These are phyloP conservation scores for Caenorhabditis doughertyi DNA, from an alignment of 2,888 invertebrate genomes.

Conservation along the genomic window DNA sequence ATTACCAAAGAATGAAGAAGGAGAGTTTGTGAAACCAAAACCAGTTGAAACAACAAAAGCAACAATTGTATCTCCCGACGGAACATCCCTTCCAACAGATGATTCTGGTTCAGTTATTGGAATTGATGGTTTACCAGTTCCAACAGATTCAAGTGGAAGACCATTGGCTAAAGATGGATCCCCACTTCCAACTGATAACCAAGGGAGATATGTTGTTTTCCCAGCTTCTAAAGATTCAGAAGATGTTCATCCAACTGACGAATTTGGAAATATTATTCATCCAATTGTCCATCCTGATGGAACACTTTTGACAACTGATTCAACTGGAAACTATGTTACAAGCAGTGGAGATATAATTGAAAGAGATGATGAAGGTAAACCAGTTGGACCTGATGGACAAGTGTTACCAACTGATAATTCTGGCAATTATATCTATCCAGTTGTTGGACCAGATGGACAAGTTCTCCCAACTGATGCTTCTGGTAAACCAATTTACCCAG, in stretches of 20 bases:
- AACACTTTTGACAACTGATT: slow-evolving; percentile 60
- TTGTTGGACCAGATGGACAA: slow-evolving; percentile 63
- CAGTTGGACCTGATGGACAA: slow-evolving; percentile 64
- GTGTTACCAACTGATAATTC: slow-evolving; percentile 58
- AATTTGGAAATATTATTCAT: slow-evolving; percentile 49
- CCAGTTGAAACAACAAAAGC: slow-evolving; percentile 61
- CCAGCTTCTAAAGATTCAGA: slow-evolving; percentile 35
- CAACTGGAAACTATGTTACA: slow-evolving; percentile 53
- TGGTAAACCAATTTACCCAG: slow-evolving; percentile 28
- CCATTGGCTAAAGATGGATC: slow-evolving; percentile 20
- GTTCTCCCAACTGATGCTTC: neutral
- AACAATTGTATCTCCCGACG: slow-evolving; percentile 66
- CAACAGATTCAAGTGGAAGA: slow-evolving; percentile 54
- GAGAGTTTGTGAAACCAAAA: slow-evolving; percentile 57
- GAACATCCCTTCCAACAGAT: slow-evolving; percentile 62
- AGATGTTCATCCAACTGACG: slow-evolving; percentile 60
- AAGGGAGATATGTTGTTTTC: slow-evolving; percentile 61
- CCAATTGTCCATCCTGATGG: slow-evolving; percentile 65
- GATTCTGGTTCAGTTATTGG: slow-evolving; percentile 37
- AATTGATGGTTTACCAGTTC: slow-evolving; percentile 41
- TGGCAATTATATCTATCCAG: slow-evolving; percentile 70
- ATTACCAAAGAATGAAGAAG: slow-evolving; percentile 66
- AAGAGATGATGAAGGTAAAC: slow-evolving; percentile 69
- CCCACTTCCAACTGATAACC: slow-evolving; percentile 65
- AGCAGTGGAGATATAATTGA: slow-evolving; percentile 59